Conservation (phyloP, 2,797 vertebrate genomes). For the Anisognathus igniventris region DNA sequence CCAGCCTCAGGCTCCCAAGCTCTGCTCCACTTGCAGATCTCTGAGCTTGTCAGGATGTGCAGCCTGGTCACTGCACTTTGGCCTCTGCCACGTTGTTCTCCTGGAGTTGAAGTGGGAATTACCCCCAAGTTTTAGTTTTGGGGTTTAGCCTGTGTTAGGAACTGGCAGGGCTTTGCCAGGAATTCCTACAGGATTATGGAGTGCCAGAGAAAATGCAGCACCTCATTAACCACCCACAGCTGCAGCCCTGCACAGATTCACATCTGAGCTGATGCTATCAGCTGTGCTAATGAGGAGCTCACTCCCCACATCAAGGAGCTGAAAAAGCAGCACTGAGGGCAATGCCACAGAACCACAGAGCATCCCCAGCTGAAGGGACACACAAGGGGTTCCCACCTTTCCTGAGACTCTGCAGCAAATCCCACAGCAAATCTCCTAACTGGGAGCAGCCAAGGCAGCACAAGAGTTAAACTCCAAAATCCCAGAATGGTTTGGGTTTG, state of each 20-base stretch:
- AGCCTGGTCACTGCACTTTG: background rate
- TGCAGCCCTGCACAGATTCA: background rate
- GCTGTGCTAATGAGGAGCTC: background rate
- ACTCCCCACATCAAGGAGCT: background rate
- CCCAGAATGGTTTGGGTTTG: background rate
- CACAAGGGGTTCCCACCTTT: fast-evolving
- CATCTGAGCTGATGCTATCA: background rate
- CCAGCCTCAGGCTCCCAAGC: background rate
- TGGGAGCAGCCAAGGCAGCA: background rate
- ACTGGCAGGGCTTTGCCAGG: background rate
- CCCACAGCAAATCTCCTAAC: fast-evolving
- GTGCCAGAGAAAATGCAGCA: background rate
- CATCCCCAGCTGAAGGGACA: background rate
- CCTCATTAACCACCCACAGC: background rate
- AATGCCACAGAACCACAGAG: background rate
- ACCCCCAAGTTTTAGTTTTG: background rate
- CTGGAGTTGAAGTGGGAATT: background rate
- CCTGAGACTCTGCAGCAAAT: background rate
- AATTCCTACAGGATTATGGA: background rate
- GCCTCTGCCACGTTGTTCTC: background rate
- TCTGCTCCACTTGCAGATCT: fast-evolving
- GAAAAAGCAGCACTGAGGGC: background rate
- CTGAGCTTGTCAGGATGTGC: background rate
- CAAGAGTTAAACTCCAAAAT: background rate
- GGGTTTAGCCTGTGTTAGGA: background rate